Conservation (phyloP, 2,113 vertebrate species). For the Solea solea region DNA sequence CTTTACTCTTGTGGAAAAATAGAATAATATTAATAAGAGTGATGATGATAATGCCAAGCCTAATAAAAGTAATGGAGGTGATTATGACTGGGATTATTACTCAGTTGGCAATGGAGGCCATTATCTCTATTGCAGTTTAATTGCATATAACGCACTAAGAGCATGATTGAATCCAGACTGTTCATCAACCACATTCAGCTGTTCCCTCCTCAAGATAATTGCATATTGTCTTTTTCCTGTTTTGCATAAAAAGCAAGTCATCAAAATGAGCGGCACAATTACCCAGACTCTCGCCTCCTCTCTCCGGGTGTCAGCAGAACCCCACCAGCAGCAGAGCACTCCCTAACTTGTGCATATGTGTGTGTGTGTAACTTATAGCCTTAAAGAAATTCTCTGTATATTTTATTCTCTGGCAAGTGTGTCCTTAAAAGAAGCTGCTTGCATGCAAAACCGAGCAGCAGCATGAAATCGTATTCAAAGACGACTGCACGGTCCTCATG, state of each 20-base stretch:
- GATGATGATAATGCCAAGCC: slow-evolving; percentile 78
- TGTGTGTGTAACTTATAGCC: slow-evolving; percentile 59
- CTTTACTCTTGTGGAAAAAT: slow-evolving; percentile 68
- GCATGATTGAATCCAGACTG: slow-evolving; percentile 84
- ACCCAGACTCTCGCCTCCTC: slow-evolving; percentile 75
- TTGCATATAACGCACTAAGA: slow-evolving; percentile 84
- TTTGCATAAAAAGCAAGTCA: slow-evolving; percentile 85
- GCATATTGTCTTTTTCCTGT: slow-evolving; percentile 85
- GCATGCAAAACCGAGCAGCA: slow-evolving; percentile 52
- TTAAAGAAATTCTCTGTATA: slow-evolving; percentile 43
- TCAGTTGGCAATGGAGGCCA: slow-evolving; percentile 79
- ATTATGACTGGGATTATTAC: slow-evolving; percentile 84
- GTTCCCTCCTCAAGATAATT: slow-evolving; percentile 84
- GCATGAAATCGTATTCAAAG: slow-evolving; percentile 45
- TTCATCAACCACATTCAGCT: slow-evolving; percentile 83
- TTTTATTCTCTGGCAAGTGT: slow-evolving; percentile 10
- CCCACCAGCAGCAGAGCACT: slow-evolving; percentile 64
- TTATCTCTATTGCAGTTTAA: slow-evolving; percentile 87
- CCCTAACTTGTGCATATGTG: slow-evolving; percentile 54
- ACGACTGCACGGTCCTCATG: slow-evolving; percentile 25
- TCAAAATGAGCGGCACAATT: slow-evolving; percentile 82
- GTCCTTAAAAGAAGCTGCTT: slow-evolving; percentile 52
- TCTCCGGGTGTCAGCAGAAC: slow-evolving; percentile 75
- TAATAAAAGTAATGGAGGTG: slow-evolving; percentile 84
- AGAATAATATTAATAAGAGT: slow-evolving; percentile 79